Evolutionary conservation across 2,888 invertebrate species (phyloP).

Genomic region (Melipona bicolor): DNA sequence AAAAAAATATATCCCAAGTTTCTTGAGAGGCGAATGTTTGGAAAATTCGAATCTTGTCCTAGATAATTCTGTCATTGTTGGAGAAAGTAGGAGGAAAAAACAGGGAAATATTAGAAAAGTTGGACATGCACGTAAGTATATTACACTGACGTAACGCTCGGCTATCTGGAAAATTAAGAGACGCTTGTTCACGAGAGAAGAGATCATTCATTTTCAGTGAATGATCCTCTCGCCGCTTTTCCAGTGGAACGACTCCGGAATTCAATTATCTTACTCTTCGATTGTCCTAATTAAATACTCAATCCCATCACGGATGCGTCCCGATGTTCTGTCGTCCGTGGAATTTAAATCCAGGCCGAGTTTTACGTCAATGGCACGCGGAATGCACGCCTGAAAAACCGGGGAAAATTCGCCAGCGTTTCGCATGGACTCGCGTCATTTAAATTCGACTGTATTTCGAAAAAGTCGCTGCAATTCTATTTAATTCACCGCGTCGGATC

Average conservation of each 20-base stretch:
- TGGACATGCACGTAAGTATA: conserved; percentile 53
- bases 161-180: conserved; percentile 78
- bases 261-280: conserved; percentile 77
- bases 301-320: conserved; percentile 72
- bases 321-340: conserved; percentile 48
- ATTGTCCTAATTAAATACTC: conserved; percentile 78
- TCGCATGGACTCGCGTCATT: neutral
- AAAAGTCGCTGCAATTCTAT: conserved; percentile 6
- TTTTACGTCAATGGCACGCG: conserved; percentile 50
- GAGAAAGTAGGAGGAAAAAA: neutral
- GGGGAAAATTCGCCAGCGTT: conserved; percentile 29
- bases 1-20: too few relatives aligned
- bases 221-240: conserved; percentile 53
- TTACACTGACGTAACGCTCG: conserved; percentile 70
- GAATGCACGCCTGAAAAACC: conserved; percentile 8
- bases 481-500: neutral
- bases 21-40: too few relatives aligned
- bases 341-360: conserved; percentile 60
- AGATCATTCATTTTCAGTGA: conserved; percentile 19
- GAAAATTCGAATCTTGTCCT: neutral
- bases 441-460: neutral
- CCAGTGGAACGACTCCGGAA: conserved; percentile 70
- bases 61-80: neutral
- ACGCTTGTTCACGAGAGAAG: conserved; percentile 60
- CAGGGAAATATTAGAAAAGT: neutral